Evolutionary conservation across 2,888 invertebrate genomes (phyloP).

Genomic region (Chironomus riparius): DNA sequence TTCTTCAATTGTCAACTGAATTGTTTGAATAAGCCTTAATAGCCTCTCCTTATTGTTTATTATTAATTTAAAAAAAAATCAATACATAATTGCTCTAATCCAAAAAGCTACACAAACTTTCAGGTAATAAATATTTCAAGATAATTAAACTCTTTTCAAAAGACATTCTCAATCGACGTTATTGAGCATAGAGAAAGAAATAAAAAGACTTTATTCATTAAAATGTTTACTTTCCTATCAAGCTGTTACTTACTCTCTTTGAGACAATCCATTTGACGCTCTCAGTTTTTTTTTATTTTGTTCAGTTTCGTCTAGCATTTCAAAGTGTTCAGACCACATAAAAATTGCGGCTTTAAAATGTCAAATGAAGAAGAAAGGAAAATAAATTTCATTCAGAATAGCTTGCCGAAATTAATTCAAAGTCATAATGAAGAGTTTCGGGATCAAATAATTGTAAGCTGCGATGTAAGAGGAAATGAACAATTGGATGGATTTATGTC

Average conservation of each 20-base stretch:
- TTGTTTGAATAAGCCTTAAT: too few relatives aligned
- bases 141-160: too few relatives aligned
- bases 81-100: too few relatives aligned
- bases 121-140: too few relatives aligned
- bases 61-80: too few relatives aligned
- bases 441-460: background rate
- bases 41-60: too few relatives aligned
- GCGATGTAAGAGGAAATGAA: background rate
- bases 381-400: background rate
- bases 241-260: background rate
- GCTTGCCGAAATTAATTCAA: background rate
- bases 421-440: background rate
- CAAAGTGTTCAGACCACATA: background rate
- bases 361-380: background rate
- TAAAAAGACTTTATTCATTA: too few relatives aligned
- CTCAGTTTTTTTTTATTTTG: background rate
- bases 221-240: background rate
- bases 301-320: background rate
- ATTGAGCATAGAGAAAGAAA: too few relatives aligned
- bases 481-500: slow-evolving; percentile 22
- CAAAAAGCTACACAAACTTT: too few relatives aligned
- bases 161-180: too few relatives aligned
- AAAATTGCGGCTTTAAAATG: background rate
- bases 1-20: too few relatives aligned
- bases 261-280: background rate